Evolutionary conservation across 2,113 vertebrate species (phyloP), one percentile per base, ranked within the genome.

Genomic region (Gnathonemus echidnorhynchus): DNA sequence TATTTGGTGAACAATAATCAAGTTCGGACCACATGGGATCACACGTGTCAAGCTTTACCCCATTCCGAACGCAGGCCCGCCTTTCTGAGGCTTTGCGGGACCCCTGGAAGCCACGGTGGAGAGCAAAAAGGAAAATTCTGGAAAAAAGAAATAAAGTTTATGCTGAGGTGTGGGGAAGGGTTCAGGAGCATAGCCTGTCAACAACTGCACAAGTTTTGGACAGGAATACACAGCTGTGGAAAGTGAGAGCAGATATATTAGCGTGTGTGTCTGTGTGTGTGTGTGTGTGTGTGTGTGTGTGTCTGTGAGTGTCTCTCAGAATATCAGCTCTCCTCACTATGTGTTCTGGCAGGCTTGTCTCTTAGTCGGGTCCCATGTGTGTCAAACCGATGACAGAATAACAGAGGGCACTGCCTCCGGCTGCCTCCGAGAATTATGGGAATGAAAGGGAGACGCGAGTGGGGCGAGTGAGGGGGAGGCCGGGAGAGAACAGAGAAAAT

Each of bases 221-320:
- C 83, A 48, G 83, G 83, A 85, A 48, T 48, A 85, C 83, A 85
- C 83, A 85, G 83, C 45, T 85, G 83, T 70, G 56, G 88, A 80
- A 39, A 74, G n/a, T 58, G 46, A 49, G n/a, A 52, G 88, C 88
- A 74, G 88, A 24, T 45, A 31, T 80, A 42, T 80, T 35, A 46
- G 27, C 15, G 45, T 52, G 24, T 52, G 58, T 46, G 39, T 45
- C 9, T 27, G 8, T 88, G 42, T 48, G 58, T 42, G 42, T 39
- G 66, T 86, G 53, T 46, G 27, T 52, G 48, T 53, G 39, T 74
- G 46, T 89, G 58, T 89, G 46, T 49, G 42, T 42, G 49, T 89
- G 52, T 53, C 13, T 50, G 31, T 74, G 50, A 52, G 84, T 46
- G 39, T 86, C 45, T 85, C 21, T 85, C 19, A 90, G 50, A 35